These are phyloP conservation scores for Nemapogon koenigi DNA, from an alignment of 2,888 invertebrate genomes.

Conservation along the genomic window DNA sequence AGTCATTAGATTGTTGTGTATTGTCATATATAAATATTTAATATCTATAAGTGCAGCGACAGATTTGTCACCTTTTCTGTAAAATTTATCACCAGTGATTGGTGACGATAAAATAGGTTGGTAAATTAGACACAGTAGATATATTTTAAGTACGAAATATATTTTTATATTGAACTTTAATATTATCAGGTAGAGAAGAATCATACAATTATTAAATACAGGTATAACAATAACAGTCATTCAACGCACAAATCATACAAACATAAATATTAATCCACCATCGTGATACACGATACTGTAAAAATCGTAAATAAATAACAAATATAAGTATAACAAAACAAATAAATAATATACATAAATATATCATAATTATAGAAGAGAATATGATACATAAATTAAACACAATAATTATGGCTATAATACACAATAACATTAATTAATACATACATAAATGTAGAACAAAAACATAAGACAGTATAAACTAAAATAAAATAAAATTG, in stretches of 20 bases:
- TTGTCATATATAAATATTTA: too few relatives aligned
- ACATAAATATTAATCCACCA: slow-evolving; percentile 1
- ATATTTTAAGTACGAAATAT: too few relatives aligned
- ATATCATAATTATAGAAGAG: slow-evolving; percentile 14
- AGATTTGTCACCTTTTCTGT: neutral
- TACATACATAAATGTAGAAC: slow-evolving; percentile 13
- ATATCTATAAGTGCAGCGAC: too few relatives aligned
- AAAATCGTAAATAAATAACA: slow-evolving; percentile 18
- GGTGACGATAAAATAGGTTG: neutral
- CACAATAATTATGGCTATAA: slow-evolving; percentile 20
- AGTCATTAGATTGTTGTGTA: too few relatives aligned
- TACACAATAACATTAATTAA: slow-evolving; percentile 18
- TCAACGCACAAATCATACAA: slow-evolving; percentile 1
- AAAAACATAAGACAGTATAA: slow-evolving; percentile 1
- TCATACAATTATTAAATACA: too few relatives aligned
- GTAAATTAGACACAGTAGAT: too few relatives aligned
- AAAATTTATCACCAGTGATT: neutral
- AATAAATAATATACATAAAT: slow-evolving; percentile 14
- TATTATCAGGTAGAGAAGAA: too few relatives aligned
- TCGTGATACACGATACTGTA: slow-evolving; percentile 33
- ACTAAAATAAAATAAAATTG: slow-evolving; percentile 3
- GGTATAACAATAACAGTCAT: neutral
- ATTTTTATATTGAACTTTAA: neutral
- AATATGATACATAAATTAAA: slow-evolving; percentile 16
- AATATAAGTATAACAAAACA: slow-evolving; percentile 14